Conservation (phyloP, 2,888 invertebrate species). For the Eupeodes luniger region DNA sequence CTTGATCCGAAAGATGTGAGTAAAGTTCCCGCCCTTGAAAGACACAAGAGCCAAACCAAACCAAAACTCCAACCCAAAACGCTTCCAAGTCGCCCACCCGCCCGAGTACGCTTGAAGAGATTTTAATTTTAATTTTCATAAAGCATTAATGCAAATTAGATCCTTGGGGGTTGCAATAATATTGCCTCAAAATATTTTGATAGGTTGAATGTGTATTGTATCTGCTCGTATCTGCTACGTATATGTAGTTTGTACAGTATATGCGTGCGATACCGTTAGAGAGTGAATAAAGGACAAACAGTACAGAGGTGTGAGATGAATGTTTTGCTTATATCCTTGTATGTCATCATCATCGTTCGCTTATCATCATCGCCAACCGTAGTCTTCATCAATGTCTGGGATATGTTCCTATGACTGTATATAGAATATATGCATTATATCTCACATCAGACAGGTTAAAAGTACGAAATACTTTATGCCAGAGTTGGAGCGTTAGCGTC, state of each 20-base stretch:
- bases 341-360: conserved; percentile 49
- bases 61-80: conserved; percentile 7
- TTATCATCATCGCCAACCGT: conserved; percentile 2
- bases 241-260: conserved; percentile 8
- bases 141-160: conserved; percentile 74
- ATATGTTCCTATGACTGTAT: conserved; percentile 22
- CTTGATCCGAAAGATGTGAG: conserved; percentile 24
- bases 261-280: conserved; percentile 21
- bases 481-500: conserved; percentile 60
- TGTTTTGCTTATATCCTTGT: conserved; percentile 26
- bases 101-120: conserved; percentile 60
- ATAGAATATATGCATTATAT: background rate
- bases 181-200: conserved; percentile 66
- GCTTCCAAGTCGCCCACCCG: background rate
- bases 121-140: conserved; percentile 75
- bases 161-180: conserved; percentile 72
- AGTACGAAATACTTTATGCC: conserved; percentile 45
- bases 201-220: conserved; percentile 43
- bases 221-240: background rate
- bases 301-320: conserved; percentile 44
- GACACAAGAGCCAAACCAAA: background rate
- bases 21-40: conserved; percentile 20
- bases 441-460: conserved; percentile 51
- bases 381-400: conserved; percentile 55
- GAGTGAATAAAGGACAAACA: background rate